Evolutionary conservation across 1,140 invertebrate genomes (phyloP), one percentile per base, ranked within the genome.

Genomic region (Drosophila hydei): DNA sequence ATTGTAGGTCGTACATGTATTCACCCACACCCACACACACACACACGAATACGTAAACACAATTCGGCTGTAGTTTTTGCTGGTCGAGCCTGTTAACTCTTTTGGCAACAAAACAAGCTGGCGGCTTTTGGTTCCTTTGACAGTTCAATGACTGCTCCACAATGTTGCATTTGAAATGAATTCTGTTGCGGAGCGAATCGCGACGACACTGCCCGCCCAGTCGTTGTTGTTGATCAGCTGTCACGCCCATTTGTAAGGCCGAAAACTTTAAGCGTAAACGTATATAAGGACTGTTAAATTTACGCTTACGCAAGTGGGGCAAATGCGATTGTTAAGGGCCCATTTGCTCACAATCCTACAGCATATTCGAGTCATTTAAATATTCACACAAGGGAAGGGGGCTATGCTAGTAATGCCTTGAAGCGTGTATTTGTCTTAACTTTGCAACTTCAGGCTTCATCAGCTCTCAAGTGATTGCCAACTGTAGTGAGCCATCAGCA

Each of bases 131-230:
- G 47, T 30, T 43, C 48, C 23, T 51, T 60, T 68, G 64, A 61
- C 56, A 61, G 64, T 61, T 61, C 36, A 42, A 33, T 30, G 56
- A 52, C 64, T 68, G 64, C 64, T 27, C n/a, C 45, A 67, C 27
- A 68, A 50, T 43, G 64, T 43, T 50, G 55, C 55, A 67, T 45
- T 65, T 58, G 12, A 67, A 59, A 48, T 50, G 40, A 30, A 30
- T 56, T 56, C 21, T 47, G 52, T 4, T 42, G 40, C n/a, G 36
- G 3, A 23, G 21, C 60, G 50, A 51, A 18, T 27, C 11, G 38
- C 38, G 54, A 56, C 21, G 2, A 23, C 38, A 16, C 4, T 59
- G 42, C 45, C 27, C 43, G 55, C 55, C 58, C 58, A 51, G 23
- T 30, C 14, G 21, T 14, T 21, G 59, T 25, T 61, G 21, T 19